These are phyloP conservation scores for Myripristis murdjan DNA, from an alignment of 2,797 vertebrate genomes.

Conservation along the genomic window DNA sequence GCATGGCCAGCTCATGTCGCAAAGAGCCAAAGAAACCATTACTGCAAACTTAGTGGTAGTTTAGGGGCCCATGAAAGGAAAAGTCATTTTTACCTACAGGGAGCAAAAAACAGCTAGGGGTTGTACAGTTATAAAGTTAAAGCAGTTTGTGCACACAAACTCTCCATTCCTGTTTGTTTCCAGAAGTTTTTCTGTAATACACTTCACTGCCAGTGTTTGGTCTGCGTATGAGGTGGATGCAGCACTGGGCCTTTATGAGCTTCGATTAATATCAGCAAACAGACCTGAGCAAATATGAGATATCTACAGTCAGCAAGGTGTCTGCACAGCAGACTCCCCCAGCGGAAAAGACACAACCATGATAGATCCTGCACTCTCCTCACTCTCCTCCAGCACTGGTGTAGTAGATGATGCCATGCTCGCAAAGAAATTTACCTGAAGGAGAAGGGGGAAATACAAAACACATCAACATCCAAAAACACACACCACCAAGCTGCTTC, in stretches of 20 bases:
- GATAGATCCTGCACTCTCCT: constrained; percentile 70
- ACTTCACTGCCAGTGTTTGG: constrained; percentile 18
- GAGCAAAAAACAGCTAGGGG: constrained; percentile 24
- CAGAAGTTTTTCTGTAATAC: neutral
- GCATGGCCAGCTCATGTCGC: constrained; percentile 77
- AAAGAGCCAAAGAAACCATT: constrained; percentile 78
- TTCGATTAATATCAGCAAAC: constrained; percentile 56
- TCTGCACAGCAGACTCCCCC: constrained; percentile 25
- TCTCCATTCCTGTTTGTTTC: neutral
- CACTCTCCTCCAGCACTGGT: constrained; percentile 67
- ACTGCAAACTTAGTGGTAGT: constrained; percentile 79
- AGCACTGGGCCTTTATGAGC: constrained; percentile 18
- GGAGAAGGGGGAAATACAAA: neutral
- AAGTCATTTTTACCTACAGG: constrained; percentile 74
- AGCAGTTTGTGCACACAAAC: constrained; percentile 1
- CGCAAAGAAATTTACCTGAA: constrained; percentile 78
- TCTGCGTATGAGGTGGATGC: constrained; percentile 22
- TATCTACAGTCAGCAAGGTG: constrained; percentile 31
- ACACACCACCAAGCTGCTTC: constrained; percentile 4
- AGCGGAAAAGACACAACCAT: constrained; percentile 75
- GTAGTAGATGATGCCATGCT: constrained; percentile 68
- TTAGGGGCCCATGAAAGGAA: constrained; percentile 74
- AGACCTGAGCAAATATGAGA: constrained; percentile 54
- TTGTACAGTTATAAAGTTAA: neutral
- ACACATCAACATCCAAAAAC: neutral